Conservation (phyloP, 2,113 vertebrate genomes). For the Natator depressus region DNA sequence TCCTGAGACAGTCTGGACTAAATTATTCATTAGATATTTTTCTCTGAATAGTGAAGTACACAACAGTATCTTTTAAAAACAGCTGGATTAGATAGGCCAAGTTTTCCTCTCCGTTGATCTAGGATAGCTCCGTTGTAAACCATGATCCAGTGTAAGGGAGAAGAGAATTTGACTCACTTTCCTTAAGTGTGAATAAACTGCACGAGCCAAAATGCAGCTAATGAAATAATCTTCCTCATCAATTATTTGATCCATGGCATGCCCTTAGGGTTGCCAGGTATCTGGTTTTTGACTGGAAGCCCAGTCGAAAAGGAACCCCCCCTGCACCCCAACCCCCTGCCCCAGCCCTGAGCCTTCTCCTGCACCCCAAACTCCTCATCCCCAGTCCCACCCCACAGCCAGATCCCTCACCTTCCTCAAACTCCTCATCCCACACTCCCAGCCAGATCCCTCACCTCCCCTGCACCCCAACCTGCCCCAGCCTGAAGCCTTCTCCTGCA, state of each 20-base stretch:
- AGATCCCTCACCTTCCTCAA: no score
- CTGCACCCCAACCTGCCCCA: no score
- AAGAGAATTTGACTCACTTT: background rate
- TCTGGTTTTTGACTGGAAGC: no score
- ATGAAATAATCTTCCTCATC: background rate
- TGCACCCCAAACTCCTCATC: no score
- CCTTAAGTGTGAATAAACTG: background rate
- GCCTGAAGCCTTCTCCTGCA: no score
- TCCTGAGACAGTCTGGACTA: background rate
- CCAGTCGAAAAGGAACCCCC: no score
- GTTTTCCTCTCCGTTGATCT: background rate
- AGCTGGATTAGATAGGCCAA: background rate
- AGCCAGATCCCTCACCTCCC: no score
- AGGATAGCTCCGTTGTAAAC: background rate
- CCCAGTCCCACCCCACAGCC: no score
- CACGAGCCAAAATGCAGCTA: background rate
- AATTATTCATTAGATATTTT: background rate
- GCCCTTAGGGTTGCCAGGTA: no score
- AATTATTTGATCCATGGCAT: background rate
- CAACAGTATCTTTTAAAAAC: background rate
- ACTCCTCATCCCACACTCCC: no score
- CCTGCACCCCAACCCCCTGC: no score
- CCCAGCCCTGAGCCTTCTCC: no score
- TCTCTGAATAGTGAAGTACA: background rate
- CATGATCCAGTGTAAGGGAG: background rate